Base-by-base conservation (phyloP, 2,888 invertebrate genomes). In the Pristionchus fissidentatus region DNA sequence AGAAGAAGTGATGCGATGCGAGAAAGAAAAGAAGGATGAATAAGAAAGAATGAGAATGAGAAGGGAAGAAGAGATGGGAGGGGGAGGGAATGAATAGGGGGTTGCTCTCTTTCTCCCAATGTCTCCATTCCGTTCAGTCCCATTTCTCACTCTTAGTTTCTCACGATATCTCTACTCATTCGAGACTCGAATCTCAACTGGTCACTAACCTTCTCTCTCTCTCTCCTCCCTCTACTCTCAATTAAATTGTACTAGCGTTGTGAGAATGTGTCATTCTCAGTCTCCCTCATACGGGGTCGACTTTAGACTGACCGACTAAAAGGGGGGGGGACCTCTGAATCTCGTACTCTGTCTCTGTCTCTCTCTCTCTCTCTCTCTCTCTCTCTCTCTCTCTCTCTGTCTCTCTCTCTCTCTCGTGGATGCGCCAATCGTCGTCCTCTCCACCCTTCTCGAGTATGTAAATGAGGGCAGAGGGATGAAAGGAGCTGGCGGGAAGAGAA, bases 401-500 rank as follows among this genome's bases (percentile, higher is more conserved):
- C 38, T 41, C n/a, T 60, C 29, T 60, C 60, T 60, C 26, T 15
- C 19, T 15, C n/a, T 41, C 70, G 19, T 70, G 19, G 38, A 70
- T 41, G 19, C 38, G 15, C 70, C 60, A 60, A 60, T 60, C 60
- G 60, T 60, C 60, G 8, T 60, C 60, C n/a, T 60, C 60, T 32
- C 10, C 32, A 29, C 29, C 60, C 15, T 32, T 60, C 60, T 60
- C 3, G 60, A 60, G 60, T 13, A 60, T 60, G 60, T 32, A 60
- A 60, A 60, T 60, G 60, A 60, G 60, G 26, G 60, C 60, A 32
- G 10, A 26, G 32, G 32, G 32, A 60, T 60, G 60, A 60, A 60
- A 60, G 60, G 55, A 70, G 15, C 83, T 84, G 15, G 79, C 77
- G 55, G 60, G 73, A 57, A 83, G 66, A 57, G 75, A 75, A 26